Conservation (phyloP, 1,140 invertebrate species). For the Notospermus geniculatus region DNA sequence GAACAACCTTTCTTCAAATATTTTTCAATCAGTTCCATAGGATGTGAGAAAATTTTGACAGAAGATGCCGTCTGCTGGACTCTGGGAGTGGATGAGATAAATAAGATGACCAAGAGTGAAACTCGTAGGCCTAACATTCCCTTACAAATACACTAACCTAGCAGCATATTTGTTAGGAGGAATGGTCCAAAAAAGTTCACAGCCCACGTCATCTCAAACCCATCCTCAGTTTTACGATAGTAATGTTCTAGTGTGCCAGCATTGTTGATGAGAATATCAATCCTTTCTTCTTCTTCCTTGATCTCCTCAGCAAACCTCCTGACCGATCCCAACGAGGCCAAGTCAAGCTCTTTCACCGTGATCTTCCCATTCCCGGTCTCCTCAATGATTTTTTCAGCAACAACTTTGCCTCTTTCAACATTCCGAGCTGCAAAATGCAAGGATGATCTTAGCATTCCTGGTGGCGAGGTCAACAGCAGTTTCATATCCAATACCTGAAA, state of each 20-base stretch:
- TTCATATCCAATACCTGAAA: conserved; percentile 46
- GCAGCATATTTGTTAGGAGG: conserved; percentile 69
- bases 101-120: no score
- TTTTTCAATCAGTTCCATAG: no score
- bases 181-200: conserved; percentile 89
- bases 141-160: conserved; percentile 64
- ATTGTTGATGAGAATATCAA: conserved; percentile 66
- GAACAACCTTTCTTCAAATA: no score
- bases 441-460: conserved; percentile 58
- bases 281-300: conserved; percentile 63
- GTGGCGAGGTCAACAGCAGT: conserved; percentile 46
- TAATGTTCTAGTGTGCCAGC: conserved; percentile 32
- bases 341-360: conserved; percentile 65
- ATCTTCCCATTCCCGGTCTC: conserved; percentile 48
- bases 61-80: no score
- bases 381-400: conserved; percentile 61
- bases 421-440: conserved; percentile 62
- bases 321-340: conserved; percentile 48
- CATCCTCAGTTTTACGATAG: conserved; percentile 65
- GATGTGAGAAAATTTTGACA: no score
- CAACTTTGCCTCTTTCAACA: conserved; percentile 61
- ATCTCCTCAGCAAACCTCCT: conserved; percentile 55
- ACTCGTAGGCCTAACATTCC: no score
- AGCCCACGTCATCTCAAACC: conserved; percentile 81
- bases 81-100: no score